A percentile compares a stretch with the other conserved stretches of the same genome.
These are phyloP conservation scores for Alectoris magna DNA, from an alignment of 2,797 vertebrate species.

Conservation along the genomic window DNA sequence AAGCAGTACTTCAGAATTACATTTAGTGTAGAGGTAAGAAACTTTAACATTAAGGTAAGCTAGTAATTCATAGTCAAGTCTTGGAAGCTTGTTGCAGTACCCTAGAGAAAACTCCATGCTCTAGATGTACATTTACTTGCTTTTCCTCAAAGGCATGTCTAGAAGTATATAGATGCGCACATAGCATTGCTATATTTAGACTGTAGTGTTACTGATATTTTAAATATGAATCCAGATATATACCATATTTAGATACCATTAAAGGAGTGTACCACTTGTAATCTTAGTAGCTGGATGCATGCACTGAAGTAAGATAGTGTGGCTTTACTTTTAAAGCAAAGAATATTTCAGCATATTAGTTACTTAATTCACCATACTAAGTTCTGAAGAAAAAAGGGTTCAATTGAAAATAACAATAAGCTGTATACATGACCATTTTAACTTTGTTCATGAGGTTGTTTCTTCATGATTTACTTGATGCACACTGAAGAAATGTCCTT, in stretches of 20 bases:
- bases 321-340: not conserved
- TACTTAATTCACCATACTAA: not conserved
- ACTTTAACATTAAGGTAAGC: not conserved
- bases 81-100: not conserved
- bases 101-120: not conserved
- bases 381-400: not conserved
- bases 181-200: not conserved
- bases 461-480: not conserved
- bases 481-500: not conserved
- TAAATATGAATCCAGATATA: not conserved
- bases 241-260: fast-evolving
- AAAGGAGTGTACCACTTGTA: not conserved
- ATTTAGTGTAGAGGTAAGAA: not conserved
- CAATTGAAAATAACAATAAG: not conserved
- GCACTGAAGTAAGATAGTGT: not conserved
- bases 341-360: not conserved
- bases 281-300: not conserved
- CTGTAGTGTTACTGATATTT: not conserved
- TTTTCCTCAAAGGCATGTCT: not conserved
- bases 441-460: fast-evolving
- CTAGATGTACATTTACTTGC: not conserved
- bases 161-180: not conserved
- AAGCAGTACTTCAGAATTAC: not conserved
- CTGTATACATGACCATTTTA: fast-evolving
- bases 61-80: not conserved